These are phyloP conservation scores for Teleogryllus oceanicus DNA, from an alignment of 2,888 invertebrate species.

Conservation along the genomic window DNA sequence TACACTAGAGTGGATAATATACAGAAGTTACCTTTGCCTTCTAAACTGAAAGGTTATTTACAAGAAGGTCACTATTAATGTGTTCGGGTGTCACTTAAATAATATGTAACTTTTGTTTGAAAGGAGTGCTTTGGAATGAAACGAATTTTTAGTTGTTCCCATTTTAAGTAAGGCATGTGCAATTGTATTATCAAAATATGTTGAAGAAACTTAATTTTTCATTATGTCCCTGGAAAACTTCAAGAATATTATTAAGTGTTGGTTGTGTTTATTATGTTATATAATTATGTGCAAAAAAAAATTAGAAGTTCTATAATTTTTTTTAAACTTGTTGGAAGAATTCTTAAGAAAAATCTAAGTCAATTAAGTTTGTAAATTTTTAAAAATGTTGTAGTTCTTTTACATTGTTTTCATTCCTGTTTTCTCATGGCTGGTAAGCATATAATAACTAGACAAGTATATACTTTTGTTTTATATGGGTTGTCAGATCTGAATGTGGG, in stretches of 20 bases:
- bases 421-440: background rate
- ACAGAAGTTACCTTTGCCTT: conserved; percentile 64
- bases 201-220: too few relatives aligned
- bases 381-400: background rate
- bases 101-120: too few relatives aligned
- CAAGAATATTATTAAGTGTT: too few relatives aligned
- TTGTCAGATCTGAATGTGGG: background rate
- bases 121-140: too few relatives aligned
- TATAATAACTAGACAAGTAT: background rate
- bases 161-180: background rate
- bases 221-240: too few relatives aligned
- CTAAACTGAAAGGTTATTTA: conserved; percentile 57
- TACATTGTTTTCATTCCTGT: background rate
- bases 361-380: conserved; percentile 18
- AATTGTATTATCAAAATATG: background rate
- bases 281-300: too few relatives aligned
- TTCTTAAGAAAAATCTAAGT: background rate
- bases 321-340: background rate
- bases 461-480: background rate
- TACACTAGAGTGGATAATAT: conserved; percentile 65
- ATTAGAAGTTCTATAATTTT: too few relatives aligned
- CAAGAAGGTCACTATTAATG: conserved; percentile 45
- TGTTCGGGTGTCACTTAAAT: background rate
- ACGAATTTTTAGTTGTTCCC: background rate
- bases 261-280: too few relatives aligned